phyloP scores from a whole-genome alignment of 2,113 vertebrate species.

The Agapornis roseicollis region DNA sequence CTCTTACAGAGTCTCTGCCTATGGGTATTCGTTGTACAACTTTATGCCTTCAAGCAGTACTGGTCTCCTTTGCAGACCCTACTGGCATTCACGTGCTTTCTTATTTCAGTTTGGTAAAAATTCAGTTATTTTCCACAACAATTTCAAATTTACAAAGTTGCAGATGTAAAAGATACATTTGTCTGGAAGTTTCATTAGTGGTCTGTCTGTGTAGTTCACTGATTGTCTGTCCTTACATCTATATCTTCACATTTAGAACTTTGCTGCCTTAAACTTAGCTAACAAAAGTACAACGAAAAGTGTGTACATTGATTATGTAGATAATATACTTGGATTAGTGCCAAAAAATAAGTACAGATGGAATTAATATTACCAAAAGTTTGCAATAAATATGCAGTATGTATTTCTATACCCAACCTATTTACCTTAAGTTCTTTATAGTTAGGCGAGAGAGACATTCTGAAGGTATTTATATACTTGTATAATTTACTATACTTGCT shows the following conservation, averaged over 20 bases:
- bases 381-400: background rate
- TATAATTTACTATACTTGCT: background rate
- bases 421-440: background rate
- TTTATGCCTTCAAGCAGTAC: background rate
- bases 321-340: background rate
- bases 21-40: slow-evolving; percentile 4
- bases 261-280: background rate
- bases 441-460: background rate
- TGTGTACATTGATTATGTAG: background rate
- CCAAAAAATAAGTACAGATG: background rate
- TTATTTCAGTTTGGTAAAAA: background rate
- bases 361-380: background rate
- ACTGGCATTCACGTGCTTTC: background rate
- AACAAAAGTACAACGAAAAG: background rate
- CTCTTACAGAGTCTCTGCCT: background rate
- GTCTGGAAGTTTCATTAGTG: background rate
- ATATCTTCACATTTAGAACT: background rate
- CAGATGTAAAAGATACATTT: slow-evolving; percentile 60
- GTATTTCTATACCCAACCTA: background rate
- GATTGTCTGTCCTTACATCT: slow-evolving; percentile 37
- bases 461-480: background rate
- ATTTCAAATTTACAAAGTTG: background rate
- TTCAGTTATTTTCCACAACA: background rate
- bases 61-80: background rate
- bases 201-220: slow-evolving; percentile 11